These are phyloP conservation scores for Melangyna quadrimaculata DNA, from an alignment of 2,888 invertebrate genomes.

Conservation along the genomic window DNA sequence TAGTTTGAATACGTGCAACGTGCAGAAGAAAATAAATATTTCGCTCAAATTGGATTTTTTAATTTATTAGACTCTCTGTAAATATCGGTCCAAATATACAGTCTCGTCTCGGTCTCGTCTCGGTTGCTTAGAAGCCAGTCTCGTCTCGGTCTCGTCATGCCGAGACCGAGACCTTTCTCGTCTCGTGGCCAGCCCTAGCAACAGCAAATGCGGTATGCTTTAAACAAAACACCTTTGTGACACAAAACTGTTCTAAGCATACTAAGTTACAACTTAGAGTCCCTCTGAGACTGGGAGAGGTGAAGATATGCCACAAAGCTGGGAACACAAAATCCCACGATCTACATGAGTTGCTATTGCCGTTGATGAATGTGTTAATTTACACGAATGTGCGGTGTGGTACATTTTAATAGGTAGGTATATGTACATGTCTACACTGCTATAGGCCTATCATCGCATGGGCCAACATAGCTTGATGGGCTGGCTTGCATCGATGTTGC, in stretches of 20 bases:
- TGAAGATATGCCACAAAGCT: neutral
- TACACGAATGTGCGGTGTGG: constrained; percentile 27
- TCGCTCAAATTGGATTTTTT: too few relatives aligned
- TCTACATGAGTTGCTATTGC: constrained; percentile 54
- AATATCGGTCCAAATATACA: too few relatives aligned
- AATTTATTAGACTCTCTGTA: too few relatives aligned
- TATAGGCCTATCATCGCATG: neutral
- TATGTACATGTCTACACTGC: neutral
- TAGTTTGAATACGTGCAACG: too few relatives aligned
- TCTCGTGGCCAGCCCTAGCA: too few relatives aligned
- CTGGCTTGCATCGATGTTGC: constrained; percentile 31
- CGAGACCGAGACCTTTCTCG: too few relatives aligned
- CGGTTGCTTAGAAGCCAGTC: too few relatives aligned
- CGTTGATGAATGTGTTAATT: constrained; percentile 45
- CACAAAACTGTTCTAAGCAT: constrained; percentile 28
- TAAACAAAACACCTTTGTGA: constrained; percentile 55
- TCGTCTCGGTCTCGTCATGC: too few relatives aligned
- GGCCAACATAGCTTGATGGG: neutral
- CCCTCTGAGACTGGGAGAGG: neutral
- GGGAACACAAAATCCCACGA: constrained; percentile 40
- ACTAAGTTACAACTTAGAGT: neutral
- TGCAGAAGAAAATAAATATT: too few relatives aligned
- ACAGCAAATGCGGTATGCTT: neutral
- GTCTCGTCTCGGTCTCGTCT: too few relatives aligned
- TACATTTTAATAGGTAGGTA: constrained; percentile 9